phyloP scores from a whole-genome alignment of 2,797 vertebrate genomes.

The Podarcis lilfordi region DNA sequence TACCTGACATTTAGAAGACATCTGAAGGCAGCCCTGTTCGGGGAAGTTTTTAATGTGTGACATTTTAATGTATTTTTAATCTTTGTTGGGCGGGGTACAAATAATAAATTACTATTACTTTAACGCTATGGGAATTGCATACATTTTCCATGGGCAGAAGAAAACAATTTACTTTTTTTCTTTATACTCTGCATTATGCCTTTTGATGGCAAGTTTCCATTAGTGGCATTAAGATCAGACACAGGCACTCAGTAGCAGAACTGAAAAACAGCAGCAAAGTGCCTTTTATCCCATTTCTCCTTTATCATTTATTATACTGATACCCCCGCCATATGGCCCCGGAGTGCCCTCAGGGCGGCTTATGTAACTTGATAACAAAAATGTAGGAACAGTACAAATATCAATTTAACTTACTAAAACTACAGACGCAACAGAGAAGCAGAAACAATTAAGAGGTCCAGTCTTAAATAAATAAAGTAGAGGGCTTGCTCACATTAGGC shows the following conservation, averaged over 20 bases:
- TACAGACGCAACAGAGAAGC: not conserved
- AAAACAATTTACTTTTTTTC: not conserved
- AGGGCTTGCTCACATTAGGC: not conserved
- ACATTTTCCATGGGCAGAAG: not conserved
- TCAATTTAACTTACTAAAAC: not conserved
- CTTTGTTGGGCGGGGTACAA: no score
- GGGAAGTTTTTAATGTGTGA: no score
- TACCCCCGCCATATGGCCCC: not conserved
- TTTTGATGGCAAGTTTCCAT: no score
- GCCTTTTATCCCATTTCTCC: not conserved
- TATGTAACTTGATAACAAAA: not conserved
- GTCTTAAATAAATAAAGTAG: not conserved
- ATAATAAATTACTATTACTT: no score
- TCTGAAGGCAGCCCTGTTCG: no score
- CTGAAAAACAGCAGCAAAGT: not conserved
- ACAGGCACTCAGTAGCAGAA: not conserved
- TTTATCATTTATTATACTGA: not conserved
- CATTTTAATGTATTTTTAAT: no score
- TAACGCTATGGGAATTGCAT: not conserved
- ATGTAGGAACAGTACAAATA: not conserved
- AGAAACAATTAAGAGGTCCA: not conserved
- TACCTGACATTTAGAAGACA: no score
- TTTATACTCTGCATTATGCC: no score
- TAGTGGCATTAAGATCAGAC: not conserved
- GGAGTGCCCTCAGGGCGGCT: not conserved